These are phyloP conservation scores for Agriopis aurantiaria DNA, from an alignment of 2,888 invertebrate species.

Conservation along the genomic window DNA sequence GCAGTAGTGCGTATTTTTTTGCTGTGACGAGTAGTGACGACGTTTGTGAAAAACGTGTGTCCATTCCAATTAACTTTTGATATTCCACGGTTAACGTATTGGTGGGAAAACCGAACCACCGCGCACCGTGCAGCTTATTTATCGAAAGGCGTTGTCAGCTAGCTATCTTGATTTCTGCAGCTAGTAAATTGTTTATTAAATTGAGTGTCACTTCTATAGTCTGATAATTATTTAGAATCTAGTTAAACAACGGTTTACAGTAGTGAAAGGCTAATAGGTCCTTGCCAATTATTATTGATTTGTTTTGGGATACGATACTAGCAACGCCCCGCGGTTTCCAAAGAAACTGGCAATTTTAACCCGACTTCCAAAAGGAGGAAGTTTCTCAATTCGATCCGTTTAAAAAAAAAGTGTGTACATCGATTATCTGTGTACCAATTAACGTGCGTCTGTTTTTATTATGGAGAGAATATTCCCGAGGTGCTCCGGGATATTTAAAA, in stretches of 20 bases:
- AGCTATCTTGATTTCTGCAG: conserved; percentile 38
- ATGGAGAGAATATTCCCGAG: too few species aligned
- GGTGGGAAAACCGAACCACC: conserved; percentile 39
- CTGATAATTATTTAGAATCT: conserved; percentile 18
- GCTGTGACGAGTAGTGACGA: too few species aligned
- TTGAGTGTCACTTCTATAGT: conserved; percentile 19
- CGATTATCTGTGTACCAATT: too few species aligned
- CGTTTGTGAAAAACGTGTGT: not conserved
- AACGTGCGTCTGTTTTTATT: too few species aligned
- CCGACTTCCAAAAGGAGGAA: too few species aligned
- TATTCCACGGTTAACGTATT: conserved; percentile 38
- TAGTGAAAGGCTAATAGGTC: conserved; percentile 7
- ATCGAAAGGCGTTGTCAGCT: conserved; percentile 51
- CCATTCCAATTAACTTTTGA: conserved; percentile 6
- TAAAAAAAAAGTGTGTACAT: too few species aligned
- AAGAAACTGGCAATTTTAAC: too few species aligned
- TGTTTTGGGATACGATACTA: not conserved
- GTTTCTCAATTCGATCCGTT: too few species aligned
- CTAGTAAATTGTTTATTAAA: conserved; percentile 28
- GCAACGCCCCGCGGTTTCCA: too few species aligned
- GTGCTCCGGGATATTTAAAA: too few species aligned
- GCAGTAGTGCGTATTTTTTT: too few species aligned
- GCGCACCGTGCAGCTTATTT: conserved; percentile 45
- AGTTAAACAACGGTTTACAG: conserved; percentile 7
- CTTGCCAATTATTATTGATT: conserved; percentile 8